Base-by-base conservation (phyloP, 2,888 invertebrate genomes). In the Mantis religiosa region DNA sequence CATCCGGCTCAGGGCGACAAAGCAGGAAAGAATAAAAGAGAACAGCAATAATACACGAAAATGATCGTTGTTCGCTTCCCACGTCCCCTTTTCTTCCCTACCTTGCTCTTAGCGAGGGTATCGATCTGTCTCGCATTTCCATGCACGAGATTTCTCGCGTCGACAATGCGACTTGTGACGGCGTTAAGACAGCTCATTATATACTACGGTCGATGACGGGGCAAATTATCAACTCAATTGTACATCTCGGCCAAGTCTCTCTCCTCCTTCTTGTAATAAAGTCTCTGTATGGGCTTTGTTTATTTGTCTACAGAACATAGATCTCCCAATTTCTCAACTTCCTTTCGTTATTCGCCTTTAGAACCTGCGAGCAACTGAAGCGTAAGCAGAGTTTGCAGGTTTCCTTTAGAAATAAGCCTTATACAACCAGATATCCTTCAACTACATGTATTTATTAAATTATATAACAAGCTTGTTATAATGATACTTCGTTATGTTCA, bases 11-110 rank as follows among this genome's bases (percentile, higher is more conserved):
- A 82, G 54, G 82, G 30, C 30, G 20, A 87, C 81, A 82, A 82
- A 82, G 30, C 81, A 82, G 81, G 82, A 71, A 71, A 71, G 54
- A 71, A 71, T 71, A 85, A 47, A 85, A 85, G 54, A 54, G 85
- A 54, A 47, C 85, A 82, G 87, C 87, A 81, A 81, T 87, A 82
- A 87, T 82, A 87, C 81, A 87, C 81, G 87, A 87, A 81, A 87
- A 87, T 87, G 82, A 87, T 87, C 81, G 34, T 87, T 87, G 71
- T 81, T 87, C 81, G 15, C 85, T 71, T 71, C 54, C 54, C 54
- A 71, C 25, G 54, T 71, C 54, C 54, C 41, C 54, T 71, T 71
- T 25, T 71, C 54, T 71, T 71, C 28, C 15, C 15, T 41, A 54
- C 71, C 85, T 28, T 27, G 47, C 47, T 47, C 25, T 25, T 47